Evolutionary conservation across 2,797 vertebrate genomes (phyloP).

Genomic region (Gymnothorax javanicus): DNA sequence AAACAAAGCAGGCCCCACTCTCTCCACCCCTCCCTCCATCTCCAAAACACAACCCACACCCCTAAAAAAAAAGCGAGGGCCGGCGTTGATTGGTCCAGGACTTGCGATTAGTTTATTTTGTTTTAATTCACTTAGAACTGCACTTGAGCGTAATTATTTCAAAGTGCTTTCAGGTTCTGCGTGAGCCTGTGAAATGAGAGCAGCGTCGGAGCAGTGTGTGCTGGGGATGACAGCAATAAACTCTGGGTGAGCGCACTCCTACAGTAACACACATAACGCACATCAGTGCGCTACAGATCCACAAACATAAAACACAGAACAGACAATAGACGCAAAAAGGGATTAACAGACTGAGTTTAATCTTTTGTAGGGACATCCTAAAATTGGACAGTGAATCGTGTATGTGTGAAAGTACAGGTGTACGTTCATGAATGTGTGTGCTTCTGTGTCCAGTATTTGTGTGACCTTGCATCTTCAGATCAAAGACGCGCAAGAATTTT

Average conservation of each 20-base stretch:
- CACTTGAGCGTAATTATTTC: constrained; percentile 75
- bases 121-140: constrained; percentile 64
- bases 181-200: constrained; percentile 59
- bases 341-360: too few relatives aligned
- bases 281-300: background rate
- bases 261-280: background rate
- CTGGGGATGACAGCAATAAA: background rate
- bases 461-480: too few relatives aligned
- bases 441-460: too few relatives aligned
- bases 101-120: constrained; percentile 62
- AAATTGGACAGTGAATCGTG: constrained; percentile 13
- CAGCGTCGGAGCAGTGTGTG: constrained; percentile 50
- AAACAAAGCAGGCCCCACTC: constrained; percentile 33
- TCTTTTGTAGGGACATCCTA: too few relatives aligned
- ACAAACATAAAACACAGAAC: background rate
- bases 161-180: constrained; percentile 72
- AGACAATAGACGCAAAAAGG: background rate
- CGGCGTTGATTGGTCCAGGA: constrained; percentile 44
- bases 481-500: too few relatives aligned
- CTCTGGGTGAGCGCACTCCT: background rate
- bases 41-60: background rate
- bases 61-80: constrained; percentile 41
- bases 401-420: constrained; percentile 40
- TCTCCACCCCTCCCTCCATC: background rate
- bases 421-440: background rate